Evolutionary conservation across 2,797 vertebrate genomes (phyloP), one percentile per base, ranked within the genome.

Genomic region (Oryzias dopingdopingensis): DNA sequence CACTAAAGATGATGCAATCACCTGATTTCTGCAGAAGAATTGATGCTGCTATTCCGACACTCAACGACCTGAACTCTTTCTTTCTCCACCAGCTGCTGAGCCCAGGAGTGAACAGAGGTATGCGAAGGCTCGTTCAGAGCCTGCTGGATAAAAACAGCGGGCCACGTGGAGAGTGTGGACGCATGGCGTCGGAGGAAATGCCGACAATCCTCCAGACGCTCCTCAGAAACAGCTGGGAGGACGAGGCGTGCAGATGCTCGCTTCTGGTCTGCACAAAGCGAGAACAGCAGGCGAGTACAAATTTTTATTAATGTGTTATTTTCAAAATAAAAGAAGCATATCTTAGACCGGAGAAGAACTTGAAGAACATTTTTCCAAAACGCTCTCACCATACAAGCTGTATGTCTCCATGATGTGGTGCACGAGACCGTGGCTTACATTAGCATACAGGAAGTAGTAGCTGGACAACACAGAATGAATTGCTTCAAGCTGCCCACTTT

Each of bases 91-190:
- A 92, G 64, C 37, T 59, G 52, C 24, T 76, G 67, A 7, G 92
- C 93, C 89, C 94, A 94, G 43, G 1, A 14, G 63, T 88, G 91
- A 62, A 94, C 81, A 0, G 81, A 42, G 0, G 86, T 89, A 0
- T 66, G 55, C 0, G 44, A 49, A 1, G 92, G 88, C 60, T 95
- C 91, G 13, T 92, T 94, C 32, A 93, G 81, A 7, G 93, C 94
- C 77, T 94, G 92, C 79, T 96, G 95, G 46, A 86, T 24, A 59
- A 94, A 93, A 6, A 96, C 87, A 6, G 78, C 62, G 0, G 94
- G 94, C 79, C 91, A 92, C 51, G 82, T 86, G 46, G 92, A 88
- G 37, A 96, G 88, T 12, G 93, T 59, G 7, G 81, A 29, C 12
- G 85, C 67, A 44, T 95, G 92, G 22, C 82, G 86, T 47, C 51